These are phyloP conservation scores for Ptiloglossa arizonensis DNA, from an alignment of 1,140 invertebrate species.

Conservation along the genomic window DNA sequence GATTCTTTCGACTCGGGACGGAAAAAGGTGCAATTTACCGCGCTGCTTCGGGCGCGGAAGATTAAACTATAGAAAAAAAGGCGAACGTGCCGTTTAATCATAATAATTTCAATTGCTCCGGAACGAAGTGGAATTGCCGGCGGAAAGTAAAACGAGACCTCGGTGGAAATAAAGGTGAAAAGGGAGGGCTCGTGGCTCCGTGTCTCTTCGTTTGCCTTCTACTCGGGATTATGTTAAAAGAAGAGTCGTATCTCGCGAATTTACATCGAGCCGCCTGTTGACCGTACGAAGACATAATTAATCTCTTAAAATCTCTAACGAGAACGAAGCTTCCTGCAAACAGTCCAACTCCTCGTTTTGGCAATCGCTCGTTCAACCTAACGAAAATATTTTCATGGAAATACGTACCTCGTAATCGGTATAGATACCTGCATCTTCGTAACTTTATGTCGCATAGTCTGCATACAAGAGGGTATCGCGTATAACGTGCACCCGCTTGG, in stretches of 20 bases:
- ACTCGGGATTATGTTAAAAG: slow-evolving; percentile 8
- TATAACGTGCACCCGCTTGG: too few relatives aligned
- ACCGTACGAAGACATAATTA: too few relatives aligned
- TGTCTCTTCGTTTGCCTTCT: background rate
- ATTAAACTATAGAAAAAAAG: slow-evolving; percentile 57
- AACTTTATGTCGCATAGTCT: too few relatives aligned
- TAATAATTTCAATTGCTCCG: slow-evolving; percentile 70
- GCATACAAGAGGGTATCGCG: too few relatives aligned
- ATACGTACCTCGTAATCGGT: too few relatives aligned
- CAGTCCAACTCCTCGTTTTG: too few relatives aligned
- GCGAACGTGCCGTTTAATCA: slow-evolving; percentile 62
- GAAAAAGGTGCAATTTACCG: slow-evolving; percentile 52
- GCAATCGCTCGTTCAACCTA: too few relatives aligned
- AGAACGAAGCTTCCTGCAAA: too few relatives aligned
- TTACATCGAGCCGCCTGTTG: too few relatives aligned
- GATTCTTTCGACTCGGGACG: background rate
- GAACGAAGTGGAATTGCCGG: slow-evolving; percentile 3
- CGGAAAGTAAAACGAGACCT: slow-evolving; percentile 11
- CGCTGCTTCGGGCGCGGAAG: slow-evolving; percentile 25
- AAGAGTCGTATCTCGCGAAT: background rate
- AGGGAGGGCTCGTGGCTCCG: background rate
- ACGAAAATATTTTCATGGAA: too few relatives aligned
- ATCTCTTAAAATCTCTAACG: too few relatives aligned
- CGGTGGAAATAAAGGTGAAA: slow-evolving; percentile 12
- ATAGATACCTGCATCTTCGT: too few relatives aligned